Evolutionary conservation across 2,888 invertebrate species (phyloP).

Genomic region (Drosophila parthenogenetica): DNA sequence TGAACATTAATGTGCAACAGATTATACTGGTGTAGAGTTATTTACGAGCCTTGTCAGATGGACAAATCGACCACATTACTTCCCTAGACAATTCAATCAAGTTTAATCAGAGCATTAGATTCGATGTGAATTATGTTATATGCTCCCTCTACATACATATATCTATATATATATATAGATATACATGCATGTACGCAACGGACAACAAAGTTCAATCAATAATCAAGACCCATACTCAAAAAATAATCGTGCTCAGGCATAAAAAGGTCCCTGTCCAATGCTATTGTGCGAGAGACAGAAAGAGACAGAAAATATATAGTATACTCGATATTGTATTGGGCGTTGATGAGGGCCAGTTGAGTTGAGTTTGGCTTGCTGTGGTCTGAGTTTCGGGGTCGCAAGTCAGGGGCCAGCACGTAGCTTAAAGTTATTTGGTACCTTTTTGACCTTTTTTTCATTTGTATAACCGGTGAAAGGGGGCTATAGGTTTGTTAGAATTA

Average conservation of each 20-base stretch:
- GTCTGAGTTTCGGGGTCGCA: slow-evolving; percentile 8
- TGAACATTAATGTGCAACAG: slow-evolving; percentile 26
- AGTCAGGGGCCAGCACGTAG: slow-evolving; percentile 52
- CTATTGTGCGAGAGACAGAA: slow-evolving; percentile 1
- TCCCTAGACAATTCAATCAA: slow-evolving; percentile 72
- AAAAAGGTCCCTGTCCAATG: slow-evolving; percentile 61
- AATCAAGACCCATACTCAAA: slow-evolving; percentile 53
- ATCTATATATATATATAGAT: slow-evolving; percentile 2
- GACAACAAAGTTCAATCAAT: slow-evolving; percentile 68
- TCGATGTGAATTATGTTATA: slow-evolving; percentile 39
- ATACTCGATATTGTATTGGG: slow-evolving; percentile 71
- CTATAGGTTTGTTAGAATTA: too few relatives aligned
- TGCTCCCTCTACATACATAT: not conserved
- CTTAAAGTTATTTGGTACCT: slow-evolving; percentile 75
- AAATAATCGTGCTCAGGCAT: slow-evolving; percentile 56
- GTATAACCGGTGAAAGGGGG: too few relatives aligned
- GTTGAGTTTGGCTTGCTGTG: not conserved
- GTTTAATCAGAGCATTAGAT: slow-evolving; percentile 77
- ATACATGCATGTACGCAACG: slow-evolving; percentile 7
- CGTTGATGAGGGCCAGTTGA: slow-evolving; percentile 65
- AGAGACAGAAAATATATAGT: slow-evolving; percentile 30
- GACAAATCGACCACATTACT: slow-evolving; percentile 52
- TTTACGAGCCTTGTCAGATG: slow-evolving; percentile 55
- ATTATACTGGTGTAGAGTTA: slow-evolving; percentile 42
- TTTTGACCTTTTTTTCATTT: slow-evolving; percentile 67